These are phyloP conservation scores for Rhynchopsitta pachyrhyncha DNA, from an alignment of 2,113 vertebrate genomes.

Conservation along the genomic window DNA sequence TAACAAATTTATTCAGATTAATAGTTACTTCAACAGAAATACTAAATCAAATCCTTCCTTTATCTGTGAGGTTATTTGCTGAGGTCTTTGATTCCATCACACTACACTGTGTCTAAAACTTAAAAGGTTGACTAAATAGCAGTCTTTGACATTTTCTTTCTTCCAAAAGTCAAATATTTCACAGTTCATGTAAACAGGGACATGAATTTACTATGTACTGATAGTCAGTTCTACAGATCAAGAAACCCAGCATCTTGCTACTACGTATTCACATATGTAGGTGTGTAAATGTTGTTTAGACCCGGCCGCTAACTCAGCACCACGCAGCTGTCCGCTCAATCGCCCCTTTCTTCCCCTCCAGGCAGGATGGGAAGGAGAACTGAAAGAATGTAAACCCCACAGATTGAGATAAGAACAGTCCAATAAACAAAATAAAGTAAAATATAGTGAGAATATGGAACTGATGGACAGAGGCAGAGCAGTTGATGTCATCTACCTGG, in stretches of 20 bases:
- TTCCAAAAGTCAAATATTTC: not conserved
- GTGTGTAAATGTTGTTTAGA: not conserved
- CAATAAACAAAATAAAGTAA: not conserved
- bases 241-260: not conserved
- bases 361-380: not conserved
- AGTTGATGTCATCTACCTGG: not conserved
- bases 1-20: not conserved
- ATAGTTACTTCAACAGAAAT: not conserved
- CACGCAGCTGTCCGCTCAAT: not conserved
- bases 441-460: not conserved
- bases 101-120: not conserved
- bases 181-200: not conserved
- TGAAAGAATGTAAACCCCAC: not conserved
- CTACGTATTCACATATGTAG: not conserved
- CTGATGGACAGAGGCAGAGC: not conserved
- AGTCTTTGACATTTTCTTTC: not conserved
- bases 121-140: not conserved
- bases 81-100: not conserved
- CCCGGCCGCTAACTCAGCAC: not conserved
- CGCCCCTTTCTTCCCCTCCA: not conserved
- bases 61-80: not conserved
- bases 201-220: not conserved
- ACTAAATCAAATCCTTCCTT: not conserved
- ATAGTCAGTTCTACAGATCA: not conserved
- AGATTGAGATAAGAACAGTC: not conserved